Evolutionary conservation across 2,797 vertebrate species (phyloP).

Genomic region (Sebastes trivittatus): DNA sequence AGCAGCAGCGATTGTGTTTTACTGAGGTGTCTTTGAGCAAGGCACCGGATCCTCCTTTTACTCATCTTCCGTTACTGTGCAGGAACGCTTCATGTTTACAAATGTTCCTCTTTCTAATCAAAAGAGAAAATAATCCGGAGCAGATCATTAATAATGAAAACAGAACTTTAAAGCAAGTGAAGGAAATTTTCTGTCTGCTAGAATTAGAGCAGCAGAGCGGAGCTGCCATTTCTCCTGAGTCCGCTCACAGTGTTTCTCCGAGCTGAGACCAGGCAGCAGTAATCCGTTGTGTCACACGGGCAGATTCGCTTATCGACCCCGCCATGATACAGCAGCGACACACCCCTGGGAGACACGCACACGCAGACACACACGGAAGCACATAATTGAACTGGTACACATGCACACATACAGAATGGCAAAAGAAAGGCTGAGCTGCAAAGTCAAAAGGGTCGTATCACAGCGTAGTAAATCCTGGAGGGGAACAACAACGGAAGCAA

Average conservation of each 20-base stretch:
- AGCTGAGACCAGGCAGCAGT: slow-evolving; percentile 71
- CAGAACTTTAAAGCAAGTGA: slow-evolving; percentile 28
- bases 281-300: slow-evolving; percentile 75
- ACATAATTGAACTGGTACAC: slow-evolving; percentile 10
- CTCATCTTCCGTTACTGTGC: neutral
- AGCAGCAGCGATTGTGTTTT: neutral
- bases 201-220: slow-evolving; percentile 43
- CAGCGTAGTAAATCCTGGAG: neutral
- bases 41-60: neutral
- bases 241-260: slow-evolving; percentile 38
- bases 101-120: neutral
- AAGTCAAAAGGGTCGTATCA: slow-evolving; percentile 37
- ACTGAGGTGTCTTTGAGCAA: slow-evolving; percentile 3
- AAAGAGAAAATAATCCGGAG: neutral
- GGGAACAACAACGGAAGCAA: slow-evolving; percentile 3
- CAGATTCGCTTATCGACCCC: slow-evolving; percentile 75
- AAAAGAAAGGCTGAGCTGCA: slow-evolving; percentile 1
- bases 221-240: slow-evolving; percentile 39
- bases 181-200: slow-evolving; percentile 51
- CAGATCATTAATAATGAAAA: slow-evolving; percentile 35
- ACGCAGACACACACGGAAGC: neutral
- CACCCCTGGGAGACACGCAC: slow-evolving; percentile 40
- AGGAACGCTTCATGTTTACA: neutral
- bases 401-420: neutral
- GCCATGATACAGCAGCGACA: slow-evolving; percentile 70